Evolutionary conservation across 2,888 invertebrate genomes (phyloP).

Genomic region (Morinoia aosen): DNA sequence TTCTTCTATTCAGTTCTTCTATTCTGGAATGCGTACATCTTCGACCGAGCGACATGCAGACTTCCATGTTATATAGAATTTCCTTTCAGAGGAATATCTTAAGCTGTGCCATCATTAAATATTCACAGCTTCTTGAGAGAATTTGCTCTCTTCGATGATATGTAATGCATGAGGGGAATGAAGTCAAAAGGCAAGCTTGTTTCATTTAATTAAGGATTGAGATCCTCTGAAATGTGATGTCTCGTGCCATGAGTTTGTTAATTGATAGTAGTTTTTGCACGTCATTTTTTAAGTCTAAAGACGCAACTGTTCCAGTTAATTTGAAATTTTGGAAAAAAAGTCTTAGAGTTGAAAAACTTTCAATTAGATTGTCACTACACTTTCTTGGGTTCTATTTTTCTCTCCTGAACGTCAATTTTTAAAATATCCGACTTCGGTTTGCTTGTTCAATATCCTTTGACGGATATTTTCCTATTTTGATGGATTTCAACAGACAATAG

Average conservation of each 20-base stretch:
- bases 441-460: too few species aligned
- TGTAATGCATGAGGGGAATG: background rate
- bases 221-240: background rate
- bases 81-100: background rate
- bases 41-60: background rate
- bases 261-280: background rate
- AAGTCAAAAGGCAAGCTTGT: background rate
- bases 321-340: too few species aligned
- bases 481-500: too few species aligned
- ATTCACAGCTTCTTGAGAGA: conserved; percentile 4
- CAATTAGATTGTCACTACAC: too few species aligned
- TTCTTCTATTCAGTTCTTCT: background rate
- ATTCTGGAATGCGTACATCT: background rate
- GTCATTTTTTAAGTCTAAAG: background rate
- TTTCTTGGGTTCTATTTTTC: background rate
- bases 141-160: background rate
- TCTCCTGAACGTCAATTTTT: background rate
- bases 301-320: background rate
- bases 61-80: background rate
- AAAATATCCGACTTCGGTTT: background rate
- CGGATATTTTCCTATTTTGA: too few species aligned
- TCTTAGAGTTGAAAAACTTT: too few species aligned
- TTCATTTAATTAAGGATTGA: background rate
- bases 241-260: background rate
- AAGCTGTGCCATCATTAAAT: background rate